phyloP scores from a whole-genome alignment of 2,797 vertebrate species.

The Coreius guichenoti region DNA sequence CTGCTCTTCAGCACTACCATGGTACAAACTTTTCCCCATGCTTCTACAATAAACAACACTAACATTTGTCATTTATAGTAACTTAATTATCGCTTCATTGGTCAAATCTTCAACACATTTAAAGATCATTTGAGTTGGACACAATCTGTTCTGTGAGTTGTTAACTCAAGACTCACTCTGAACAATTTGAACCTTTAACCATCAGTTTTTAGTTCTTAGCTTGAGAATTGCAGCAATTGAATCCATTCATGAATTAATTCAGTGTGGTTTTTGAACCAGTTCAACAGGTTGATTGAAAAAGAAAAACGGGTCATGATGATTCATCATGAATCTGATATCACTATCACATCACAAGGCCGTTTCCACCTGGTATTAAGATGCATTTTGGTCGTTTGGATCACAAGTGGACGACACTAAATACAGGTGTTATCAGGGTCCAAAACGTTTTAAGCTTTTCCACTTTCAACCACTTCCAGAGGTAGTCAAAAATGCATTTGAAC shows the following conservation, averaged over 20 bases:
- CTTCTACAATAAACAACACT: constrained; percentile 38
- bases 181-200: not conserved
- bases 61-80: not conserved
- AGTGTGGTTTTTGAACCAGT: not conserved
- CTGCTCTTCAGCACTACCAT: constrained; percentile 91
- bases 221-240: not conserved
- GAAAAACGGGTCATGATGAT: not conserved
- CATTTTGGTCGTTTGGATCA: too few relatives aligned
- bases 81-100: not conserved
- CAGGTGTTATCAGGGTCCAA: too few relatives aligned
- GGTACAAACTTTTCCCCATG: constrained; percentile 71
- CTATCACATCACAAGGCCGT: not conserved
- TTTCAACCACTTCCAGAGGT: too few relatives aligned
- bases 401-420: too few relatives aligned
- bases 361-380: too few relatives aligned
- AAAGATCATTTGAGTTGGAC: not conserved
- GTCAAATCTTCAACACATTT: not conserved
- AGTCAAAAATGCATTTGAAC: too few relatives aligned
- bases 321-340: not conserved
- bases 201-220: not conserved
- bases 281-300: not conserved
- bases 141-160: not conserved
- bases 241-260: not conserved
- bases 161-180: not conserved
- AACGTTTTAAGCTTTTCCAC: too few relatives aligned